A percentile compares a stretch with the other conserved stretches of the same genome.
phyloP scores from a whole-genome alignment of 1,140 invertebrate genomes.

The Ceratina calcarata region DNA sequence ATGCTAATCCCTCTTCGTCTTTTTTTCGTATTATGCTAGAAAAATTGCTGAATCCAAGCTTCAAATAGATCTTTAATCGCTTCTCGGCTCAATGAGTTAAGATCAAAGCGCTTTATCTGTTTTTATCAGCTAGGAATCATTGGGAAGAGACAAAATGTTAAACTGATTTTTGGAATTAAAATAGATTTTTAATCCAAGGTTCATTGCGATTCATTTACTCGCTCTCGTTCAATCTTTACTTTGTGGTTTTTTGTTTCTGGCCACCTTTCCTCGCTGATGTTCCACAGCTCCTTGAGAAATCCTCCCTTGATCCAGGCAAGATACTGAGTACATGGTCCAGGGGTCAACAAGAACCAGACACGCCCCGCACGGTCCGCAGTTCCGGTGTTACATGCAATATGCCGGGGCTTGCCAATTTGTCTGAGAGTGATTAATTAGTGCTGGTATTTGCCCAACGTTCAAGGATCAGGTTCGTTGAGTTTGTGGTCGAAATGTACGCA shows the following conservation, averaged over 20 bases:
- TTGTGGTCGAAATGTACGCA: conserved; percentile 27
- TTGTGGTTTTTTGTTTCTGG: neutral
- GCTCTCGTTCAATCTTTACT: neutral
- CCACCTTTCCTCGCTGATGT: neutral
- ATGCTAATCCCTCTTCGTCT: no score
- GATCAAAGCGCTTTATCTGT: no score
- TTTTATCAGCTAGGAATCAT: no score
- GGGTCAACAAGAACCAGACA: conserved; percentile 56
- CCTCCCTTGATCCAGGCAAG: conserved; percentile 59
- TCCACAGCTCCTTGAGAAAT: conserved; percentile 25
- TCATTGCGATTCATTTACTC: neutral
- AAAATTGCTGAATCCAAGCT: no score
- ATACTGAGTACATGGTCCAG: conserved; percentile 40
- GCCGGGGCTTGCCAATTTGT: conserved; percentile 67
- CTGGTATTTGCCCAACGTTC: conserved; percentile 30
- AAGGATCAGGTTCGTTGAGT: neutral
- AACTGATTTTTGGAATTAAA: no score
- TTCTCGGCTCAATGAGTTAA: no score
- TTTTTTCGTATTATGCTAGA: neutral
- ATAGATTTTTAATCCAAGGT: no score
- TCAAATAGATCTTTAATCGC: no score
- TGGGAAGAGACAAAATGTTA: no score
- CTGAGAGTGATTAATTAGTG: conserved; percentile 71
- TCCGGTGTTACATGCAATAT: conserved; percentile 52
- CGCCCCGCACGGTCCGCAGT: conserved; percentile 34